phyloP scores from a whole-genome alignment of 2,888 invertebrate species.

The Drosophila macrospina region DNA sequence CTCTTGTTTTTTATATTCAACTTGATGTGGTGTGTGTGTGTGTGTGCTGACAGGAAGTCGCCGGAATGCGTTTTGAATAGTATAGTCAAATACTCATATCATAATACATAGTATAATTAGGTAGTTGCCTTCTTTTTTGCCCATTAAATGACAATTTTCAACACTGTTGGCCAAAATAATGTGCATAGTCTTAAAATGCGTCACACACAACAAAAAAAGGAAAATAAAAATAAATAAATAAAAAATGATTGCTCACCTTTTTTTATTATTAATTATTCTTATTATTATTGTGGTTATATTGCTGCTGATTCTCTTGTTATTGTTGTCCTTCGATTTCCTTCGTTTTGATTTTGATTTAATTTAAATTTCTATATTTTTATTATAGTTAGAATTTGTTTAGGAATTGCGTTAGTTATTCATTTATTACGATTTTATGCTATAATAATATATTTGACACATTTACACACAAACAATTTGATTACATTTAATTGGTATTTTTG shows the following conservation, averaged over 20 bases:
- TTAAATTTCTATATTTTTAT: constrained; percentile 11
- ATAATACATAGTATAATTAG: constrained; percentile 45
- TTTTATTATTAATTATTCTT: constrained; percentile 14
- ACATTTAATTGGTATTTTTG: constrained; percentile 42
- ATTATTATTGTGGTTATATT: constrained; percentile 7
- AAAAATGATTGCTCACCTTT: constrained; percentile 40
- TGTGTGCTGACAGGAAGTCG: constrained; percentile 70
- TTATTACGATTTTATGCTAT: constrained; percentile 23
- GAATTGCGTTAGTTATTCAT: constrained; percentile 66
- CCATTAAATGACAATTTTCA: constrained; percentile 39
- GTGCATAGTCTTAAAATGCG: constrained; percentile 10
- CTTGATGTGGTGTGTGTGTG: constrained; percentile 44
- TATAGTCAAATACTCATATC: constrained; percentile 47
- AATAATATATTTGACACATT: constrained; percentile 50
- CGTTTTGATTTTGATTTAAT: constrained; percentile 12
- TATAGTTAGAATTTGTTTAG: constrained; percentile 66
- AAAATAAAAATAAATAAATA: neutral
- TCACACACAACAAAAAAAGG: constrained; percentile 16
- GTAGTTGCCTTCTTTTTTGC: constrained; percentile 36
- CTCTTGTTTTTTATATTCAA: neutral
- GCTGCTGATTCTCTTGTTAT: constrained; percentile 11
- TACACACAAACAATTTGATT: constrained; percentile 50
- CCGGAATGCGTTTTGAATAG: constrained; percentile 63
- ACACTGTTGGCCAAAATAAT: constrained; percentile 46
- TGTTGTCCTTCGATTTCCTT: constrained; percentile 10